A percentile compares a stretch with the other conserved stretches of the same genome.
These are phyloP conservation scores for Nothoprocta pentlandii DNA, from an alignment of 2,113 vertebrate species.

Conservation along the genomic window DNA sequence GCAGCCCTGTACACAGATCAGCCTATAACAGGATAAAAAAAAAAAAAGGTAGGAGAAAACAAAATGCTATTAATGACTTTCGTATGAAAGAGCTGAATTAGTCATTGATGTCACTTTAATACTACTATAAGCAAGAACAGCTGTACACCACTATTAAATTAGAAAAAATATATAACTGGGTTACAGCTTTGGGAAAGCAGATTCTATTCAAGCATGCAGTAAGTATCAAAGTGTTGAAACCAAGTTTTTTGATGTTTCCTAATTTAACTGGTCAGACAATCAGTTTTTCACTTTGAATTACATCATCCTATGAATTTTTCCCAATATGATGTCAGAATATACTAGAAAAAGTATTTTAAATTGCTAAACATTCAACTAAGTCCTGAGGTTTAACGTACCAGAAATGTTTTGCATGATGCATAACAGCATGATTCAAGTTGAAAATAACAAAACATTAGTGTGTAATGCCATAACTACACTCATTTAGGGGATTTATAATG, in stretches of 20 bases:
- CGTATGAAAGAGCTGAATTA: background rate
- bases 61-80: background rate
- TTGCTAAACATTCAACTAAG: background rate
- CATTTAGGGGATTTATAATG: background rate
- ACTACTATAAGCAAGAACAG: background rate
- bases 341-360: background rate
- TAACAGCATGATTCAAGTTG: background rate
- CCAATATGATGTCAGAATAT: background rate
- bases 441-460: background rate
- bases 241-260: background rate
- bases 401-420: background rate
- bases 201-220: background rate
- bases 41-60: background rate
- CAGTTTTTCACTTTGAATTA: background rate
- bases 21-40: background rate
- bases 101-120: background rate
- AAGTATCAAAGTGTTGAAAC: background rate
- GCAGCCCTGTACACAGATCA: constrained; percentile 72
- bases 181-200: background rate
- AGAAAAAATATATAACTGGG: background rate
- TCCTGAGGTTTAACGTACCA: background rate
- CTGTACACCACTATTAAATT: background rate
- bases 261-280: background rate
- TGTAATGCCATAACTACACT: background rate
- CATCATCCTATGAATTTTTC: background rate